A percentile compares a stretch with the other conserved stretches of the same genome.
Conservation (phyloP, 2,113 vertebrate genomes). For the Onychostruthus taczanowskii region DNA sequence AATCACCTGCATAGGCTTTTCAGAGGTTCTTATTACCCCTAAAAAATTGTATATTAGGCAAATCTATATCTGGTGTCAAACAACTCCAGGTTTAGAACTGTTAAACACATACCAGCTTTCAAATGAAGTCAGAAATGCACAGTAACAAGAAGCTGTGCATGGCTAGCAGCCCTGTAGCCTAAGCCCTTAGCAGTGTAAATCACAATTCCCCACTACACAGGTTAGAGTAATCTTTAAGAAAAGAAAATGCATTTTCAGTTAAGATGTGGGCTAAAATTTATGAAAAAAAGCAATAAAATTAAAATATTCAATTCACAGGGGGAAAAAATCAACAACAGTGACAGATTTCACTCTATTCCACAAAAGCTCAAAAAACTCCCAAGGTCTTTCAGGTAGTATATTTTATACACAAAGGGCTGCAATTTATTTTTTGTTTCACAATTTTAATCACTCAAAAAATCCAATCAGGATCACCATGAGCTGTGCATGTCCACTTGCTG, state of each 20-base stretch:
- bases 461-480: not conserved
- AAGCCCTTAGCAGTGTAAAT: not conserved
- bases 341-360: not conserved
- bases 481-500: not conserved
- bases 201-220: not conserved
- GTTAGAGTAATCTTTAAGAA: not conserved
- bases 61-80: not conserved
- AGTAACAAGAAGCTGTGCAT: not conserved
- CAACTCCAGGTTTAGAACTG: not conserved
- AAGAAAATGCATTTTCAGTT: not conserved
- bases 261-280: not conserved
- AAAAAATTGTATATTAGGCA: not conserved
- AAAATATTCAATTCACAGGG: not conserved
- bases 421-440: not conserved
- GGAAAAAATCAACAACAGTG: not conserved
- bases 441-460: not conserved
- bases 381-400: not conserved
- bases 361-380: not conserved
- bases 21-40: not conserved
- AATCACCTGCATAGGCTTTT: not conserved
- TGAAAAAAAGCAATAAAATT: not conserved
- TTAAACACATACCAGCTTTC: not conserved
- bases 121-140: not conserved
- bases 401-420: not conserved
- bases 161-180: not conserved